A percentile compares a stretch with the other conserved stretches of the same genome.
These are phyloP conservation scores for Oryzaephilus surinamensis DNA, from an alignment of 1,140 invertebrate species.

Conservation along the genomic window DNA sequence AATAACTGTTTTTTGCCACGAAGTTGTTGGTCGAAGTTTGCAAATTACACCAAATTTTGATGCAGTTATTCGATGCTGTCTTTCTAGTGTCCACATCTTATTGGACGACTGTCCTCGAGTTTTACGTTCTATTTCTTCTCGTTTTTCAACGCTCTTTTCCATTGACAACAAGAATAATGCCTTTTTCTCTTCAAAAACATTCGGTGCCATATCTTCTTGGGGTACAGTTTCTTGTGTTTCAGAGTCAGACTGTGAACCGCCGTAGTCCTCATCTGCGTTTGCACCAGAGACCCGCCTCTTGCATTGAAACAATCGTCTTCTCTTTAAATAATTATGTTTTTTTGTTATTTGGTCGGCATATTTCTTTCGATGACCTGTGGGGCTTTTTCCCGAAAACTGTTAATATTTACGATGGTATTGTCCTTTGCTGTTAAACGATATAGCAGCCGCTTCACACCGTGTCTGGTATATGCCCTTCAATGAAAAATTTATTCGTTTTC, in stretches of 20 bases:
- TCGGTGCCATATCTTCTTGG: background rate
- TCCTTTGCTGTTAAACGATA: conserved; percentile 24
- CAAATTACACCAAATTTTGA: background rate
- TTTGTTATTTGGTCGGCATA: background rate
- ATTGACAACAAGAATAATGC: background rate
- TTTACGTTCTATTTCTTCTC: background rate
- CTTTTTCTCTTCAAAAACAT: background rate
- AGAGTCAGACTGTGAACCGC: no score
- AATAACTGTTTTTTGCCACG: background rate
- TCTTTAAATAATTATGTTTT: background rate
- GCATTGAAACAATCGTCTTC: background rate
- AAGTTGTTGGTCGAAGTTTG: background rate
- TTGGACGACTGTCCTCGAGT: background rate
- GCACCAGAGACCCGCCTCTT: background rate
- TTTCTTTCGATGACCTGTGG: background rate
- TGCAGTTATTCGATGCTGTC: background rate
- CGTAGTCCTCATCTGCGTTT: background rate
- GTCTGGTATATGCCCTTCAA: conserved; percentile 22
- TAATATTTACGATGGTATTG: background rate
- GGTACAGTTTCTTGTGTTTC: background rate
- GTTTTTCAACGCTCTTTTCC: background rate
- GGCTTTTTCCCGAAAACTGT: background rate
- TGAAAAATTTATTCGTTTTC: conserved; percentile 33
- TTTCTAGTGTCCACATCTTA: background rate
- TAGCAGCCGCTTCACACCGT: conserved; percentile 23